Evolutionary conservation across 1,140 invertebrate species (phyloP).

Genomic region (Physella acuta): DNA sequence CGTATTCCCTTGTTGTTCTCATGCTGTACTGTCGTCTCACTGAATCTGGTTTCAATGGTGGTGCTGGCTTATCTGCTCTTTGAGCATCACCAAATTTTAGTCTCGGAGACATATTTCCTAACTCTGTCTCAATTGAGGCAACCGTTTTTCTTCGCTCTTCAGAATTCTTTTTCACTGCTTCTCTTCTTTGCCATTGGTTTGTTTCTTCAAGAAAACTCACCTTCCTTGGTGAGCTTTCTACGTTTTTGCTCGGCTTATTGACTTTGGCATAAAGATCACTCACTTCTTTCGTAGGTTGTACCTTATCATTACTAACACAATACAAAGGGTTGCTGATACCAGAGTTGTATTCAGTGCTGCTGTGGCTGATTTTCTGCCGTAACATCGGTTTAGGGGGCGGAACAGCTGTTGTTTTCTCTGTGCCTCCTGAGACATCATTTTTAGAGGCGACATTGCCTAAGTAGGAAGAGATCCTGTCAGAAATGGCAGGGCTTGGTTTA

Average conservation of each 20-base stretch:
- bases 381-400: background rate
- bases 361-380: background rate
- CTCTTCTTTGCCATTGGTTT: background rate
- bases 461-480: background rate
- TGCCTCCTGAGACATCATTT: background rate
- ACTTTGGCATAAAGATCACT: conserved; percentile 16
- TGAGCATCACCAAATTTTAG: conserved; percentile 6
- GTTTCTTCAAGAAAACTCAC: background rate
- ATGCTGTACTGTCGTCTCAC: conserved; percentile 16
- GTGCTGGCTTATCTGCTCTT: conserved; percentile 5
- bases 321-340: background rate
- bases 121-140: background rate
- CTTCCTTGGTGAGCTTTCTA: background rate
- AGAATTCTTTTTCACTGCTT: conserved; percentile 8
- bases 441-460: background rate
- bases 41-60: conserved; percentile 5
- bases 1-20: conserved; percentile 4
- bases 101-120: background rate
- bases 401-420: background rate
- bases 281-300: background rate
- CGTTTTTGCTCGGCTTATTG: conserved; percentile 15
- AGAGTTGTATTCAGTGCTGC: background rate
- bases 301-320: background rate
- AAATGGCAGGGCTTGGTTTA: conserved; percentile 1
- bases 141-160: conserved; percentile 21